These are phyloP conservation scores for Arrhopalites spinosus DNA, from an alignment of 2,888 invertebrate species.

Conservation along the genomic window DNA sequence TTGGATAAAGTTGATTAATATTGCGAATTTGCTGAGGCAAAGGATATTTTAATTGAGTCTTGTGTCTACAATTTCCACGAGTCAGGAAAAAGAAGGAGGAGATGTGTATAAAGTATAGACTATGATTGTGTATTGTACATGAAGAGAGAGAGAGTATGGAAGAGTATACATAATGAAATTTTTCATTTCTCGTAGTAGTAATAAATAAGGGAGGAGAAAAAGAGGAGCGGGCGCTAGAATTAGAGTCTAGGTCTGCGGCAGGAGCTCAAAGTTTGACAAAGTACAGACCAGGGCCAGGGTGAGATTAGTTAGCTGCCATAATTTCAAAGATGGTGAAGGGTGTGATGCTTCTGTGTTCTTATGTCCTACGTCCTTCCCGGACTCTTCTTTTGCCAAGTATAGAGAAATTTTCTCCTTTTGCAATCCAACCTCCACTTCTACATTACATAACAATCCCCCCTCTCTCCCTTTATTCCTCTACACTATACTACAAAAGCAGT, in stretches of 20 bases:
- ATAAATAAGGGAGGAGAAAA: slow-evolving; percentile 9
- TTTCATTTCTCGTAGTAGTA: slow-evolving; percentile 14
- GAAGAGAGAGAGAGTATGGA: background rate
- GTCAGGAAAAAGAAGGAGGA: background rate
- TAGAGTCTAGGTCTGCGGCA: slow-evolving; percentile 19
- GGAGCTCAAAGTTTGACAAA: slow-evolving; percentile 32
- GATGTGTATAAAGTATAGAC: background rate
- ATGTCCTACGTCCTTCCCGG: no score
- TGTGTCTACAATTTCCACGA: background rate
- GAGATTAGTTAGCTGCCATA: slow-evolving; percentile 36
- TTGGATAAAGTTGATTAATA: no score
- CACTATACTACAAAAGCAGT: background rate
- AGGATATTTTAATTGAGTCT: slow-evolving; percentile 3
- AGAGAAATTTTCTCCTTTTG: background rate
- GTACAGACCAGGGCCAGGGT: slow-evolving; percentile 31
- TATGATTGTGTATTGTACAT: no score
- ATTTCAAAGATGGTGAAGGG: slow-evolving; percentile 35
- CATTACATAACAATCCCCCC: no score
- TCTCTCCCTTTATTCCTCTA: no score
- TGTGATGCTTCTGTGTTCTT: slow-evolving; percentile 17
- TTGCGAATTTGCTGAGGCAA: background rate
- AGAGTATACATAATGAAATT: slow-evolving; percentile 7
- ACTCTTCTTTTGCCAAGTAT: background rate
- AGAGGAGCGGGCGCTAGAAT: slow-evolving; percentile 4
- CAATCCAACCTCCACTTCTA: background rate